Conservation (phyloP, 2,797 vertebrate genomes). For the Dryobates pubescens region DNA sequence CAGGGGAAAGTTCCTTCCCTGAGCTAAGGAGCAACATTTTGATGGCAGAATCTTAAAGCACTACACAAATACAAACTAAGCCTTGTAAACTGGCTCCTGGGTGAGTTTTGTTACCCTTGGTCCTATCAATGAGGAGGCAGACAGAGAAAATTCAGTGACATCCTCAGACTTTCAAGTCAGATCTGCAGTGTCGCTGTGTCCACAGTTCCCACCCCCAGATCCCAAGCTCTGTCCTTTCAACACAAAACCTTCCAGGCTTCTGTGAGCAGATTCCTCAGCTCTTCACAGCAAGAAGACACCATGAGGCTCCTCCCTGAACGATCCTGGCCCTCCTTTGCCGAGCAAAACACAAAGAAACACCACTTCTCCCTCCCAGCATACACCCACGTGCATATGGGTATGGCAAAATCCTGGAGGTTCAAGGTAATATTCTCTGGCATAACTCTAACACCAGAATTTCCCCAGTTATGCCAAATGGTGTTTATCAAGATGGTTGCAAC, state of each 20-base stretch:
- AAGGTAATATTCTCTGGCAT: background rate
- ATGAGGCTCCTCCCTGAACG: background rate
- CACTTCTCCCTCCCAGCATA: background rate
- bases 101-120: background rate
- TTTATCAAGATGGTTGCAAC: background rate
- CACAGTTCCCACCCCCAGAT: background rate
- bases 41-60: constrained; percentile 9
- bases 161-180: background rate
- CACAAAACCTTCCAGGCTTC: background rate
- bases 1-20: background rate
- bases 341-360: background rate
- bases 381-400: fast-evolving
- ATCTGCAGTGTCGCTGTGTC: fast-evolving
- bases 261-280: background rate
- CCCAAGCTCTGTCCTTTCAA: background rate
- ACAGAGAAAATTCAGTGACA: background rate
- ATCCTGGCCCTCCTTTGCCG: background rate
- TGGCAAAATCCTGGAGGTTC: background rate
- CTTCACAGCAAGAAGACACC: background rate
- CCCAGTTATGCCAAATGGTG: fast-evolving
- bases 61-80: constrained; percentile 42
- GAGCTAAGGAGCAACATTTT: background rate
- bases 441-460: background rate
- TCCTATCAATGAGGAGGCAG: background rate
- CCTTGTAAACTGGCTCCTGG: background rate